Conservation (phyloP, 92 coral and sea anemone genomes). For the Porites divaricata region DNA sequence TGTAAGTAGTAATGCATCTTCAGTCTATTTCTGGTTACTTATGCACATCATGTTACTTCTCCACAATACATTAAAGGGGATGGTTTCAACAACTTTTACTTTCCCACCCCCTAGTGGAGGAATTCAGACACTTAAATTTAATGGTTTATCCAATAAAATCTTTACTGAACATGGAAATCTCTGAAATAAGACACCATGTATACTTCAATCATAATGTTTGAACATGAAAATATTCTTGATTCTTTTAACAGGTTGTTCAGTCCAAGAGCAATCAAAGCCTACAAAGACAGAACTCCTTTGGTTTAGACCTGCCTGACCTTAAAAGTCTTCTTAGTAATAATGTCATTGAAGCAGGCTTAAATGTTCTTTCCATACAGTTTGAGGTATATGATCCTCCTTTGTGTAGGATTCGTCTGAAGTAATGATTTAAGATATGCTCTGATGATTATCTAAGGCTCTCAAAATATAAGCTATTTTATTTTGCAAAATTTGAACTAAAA, state of each 20-base stretch:
- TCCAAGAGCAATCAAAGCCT: conserved; percentile 6
- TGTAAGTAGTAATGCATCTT: conserved; percentile 16
- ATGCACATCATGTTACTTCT: too few relatives aligned
- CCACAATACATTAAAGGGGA: too few relatives aligned
- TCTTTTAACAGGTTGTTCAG: background rate
- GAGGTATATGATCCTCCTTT: conserved; percentile 46
- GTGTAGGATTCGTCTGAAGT: too few relatives aligned
- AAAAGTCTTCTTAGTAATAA: conserved; percentile 59
- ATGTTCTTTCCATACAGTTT: conserved; percentile 68
- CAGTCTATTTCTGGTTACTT: too few relatives aligned
- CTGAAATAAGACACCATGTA: background rate
- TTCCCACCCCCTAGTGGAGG: too few relatives aligned
- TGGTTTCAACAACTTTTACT: too few relatives aligned
- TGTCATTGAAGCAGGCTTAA: conserved; percentile 66
- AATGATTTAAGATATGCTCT: background rate
- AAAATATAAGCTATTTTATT: too few relatives aligned
- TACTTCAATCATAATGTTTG: background rate
- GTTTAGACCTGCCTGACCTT: conserved; percentile 52
- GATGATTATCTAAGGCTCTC: too few relatives aligned
- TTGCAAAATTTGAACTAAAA: too few relatives aligned
- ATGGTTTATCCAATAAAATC: background rate
- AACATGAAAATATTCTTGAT: background rate
- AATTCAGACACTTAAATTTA: too few relatives aligned
- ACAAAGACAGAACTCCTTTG: conserved; percentile 35
- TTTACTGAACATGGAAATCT: background rate